Conservation (phyloP, 2,888 invertebrate species). For the Scotopteryx bipunctaria region DNA sequence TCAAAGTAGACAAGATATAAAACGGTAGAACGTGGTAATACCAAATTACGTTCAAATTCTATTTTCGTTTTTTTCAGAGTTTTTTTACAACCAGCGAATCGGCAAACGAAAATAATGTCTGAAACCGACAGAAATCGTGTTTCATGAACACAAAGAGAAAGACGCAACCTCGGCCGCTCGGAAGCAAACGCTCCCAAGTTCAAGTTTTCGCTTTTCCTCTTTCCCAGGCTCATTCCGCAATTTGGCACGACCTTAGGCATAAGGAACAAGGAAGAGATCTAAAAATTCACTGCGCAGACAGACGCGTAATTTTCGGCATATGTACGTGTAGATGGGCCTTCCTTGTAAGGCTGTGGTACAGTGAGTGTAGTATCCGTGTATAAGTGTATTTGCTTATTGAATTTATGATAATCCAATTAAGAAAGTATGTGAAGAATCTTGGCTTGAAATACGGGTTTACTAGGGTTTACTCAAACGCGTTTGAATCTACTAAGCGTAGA, state of each 20-base stretch:
- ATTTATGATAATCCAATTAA: no score
- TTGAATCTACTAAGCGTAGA: no score
- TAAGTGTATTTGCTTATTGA: no score
- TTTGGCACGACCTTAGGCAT: slow-evolving; percentile 52
- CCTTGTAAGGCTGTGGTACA: slow-evolving; percentile 62
- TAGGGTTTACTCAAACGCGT: no score
- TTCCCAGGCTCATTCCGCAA: slow-evolving; percentile 38
- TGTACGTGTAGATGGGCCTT: slow-evolving; percentile 73
- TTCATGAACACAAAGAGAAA: slow-evolving; percentile 1
- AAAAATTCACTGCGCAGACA: slow-evolving; percentile 73
- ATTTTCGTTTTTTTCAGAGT: no score
- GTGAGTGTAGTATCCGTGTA: slow-evolving; percentile 25
- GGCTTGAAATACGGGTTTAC: no score
- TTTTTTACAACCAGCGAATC: no score
- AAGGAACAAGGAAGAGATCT: slow-evolving; percentile 75
- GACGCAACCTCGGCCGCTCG: slow-evolving; percentile 11
- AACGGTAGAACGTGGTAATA: no score
- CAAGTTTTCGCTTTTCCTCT: slow-evolving; percentile 27
- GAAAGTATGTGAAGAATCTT: no score
- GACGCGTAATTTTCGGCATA: slow-evolving; percentile 72
- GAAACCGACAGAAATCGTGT: no score
- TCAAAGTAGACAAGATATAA: no score
- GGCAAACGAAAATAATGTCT: neutral
- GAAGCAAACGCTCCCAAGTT: slow-evolving; percentile 21
- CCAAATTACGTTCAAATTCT: no score